phyloP scores from a whole-genome alignment of 2,797 vertebrate species.

The Scomberomorus guttatus region DNA sequence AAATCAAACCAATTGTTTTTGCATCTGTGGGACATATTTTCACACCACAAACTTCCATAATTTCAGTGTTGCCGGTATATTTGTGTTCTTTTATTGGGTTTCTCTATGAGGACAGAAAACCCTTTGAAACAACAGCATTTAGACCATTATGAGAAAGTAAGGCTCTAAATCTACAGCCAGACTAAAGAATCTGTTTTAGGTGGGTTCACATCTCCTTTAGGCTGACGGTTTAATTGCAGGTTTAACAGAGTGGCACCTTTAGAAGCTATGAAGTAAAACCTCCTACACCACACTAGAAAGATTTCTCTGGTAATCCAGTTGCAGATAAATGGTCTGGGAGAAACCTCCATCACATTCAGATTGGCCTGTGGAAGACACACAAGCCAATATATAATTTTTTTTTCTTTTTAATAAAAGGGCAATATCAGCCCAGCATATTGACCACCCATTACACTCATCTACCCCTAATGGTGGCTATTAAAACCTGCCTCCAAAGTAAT shows the following conservation, averaged over 20 bases:
- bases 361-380: too few species aligned
- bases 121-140: background rate
- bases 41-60: background rate
- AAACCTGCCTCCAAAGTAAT: slow-evolving; percentile 15
- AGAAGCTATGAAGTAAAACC: slow-evolving; percentile 31
- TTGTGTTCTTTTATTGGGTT: background rate
- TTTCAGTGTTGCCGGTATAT: background rate
- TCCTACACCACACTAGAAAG: slow-evolving; percentile 22
- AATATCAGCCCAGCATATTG: slow-evolving; percentile 2
- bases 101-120: background rate
- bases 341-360: background rate
- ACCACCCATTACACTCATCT: background rate
- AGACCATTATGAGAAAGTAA: background rate
- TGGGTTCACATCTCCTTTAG: slow-evolving; percentile 9
- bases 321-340: background rate
- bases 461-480: slow-evolving; percentile 4
- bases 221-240: slow-evolving; percentile 48
- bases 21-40: background rate
- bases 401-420: background rate
- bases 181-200: slow-evolving; percentile 28
- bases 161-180: slow-evolving; percentile 10
- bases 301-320: slow-evolving; percentile 16
- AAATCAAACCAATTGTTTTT: slow-evolving; percentile 16
- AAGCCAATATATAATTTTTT: background rate
- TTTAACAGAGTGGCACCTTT: slow-evolving; percentile 45